These are phyloP conservation scores for Urophycis tenuis DNA, from an alignment of 2,797 vertebrate species.

Conservation along the genomic window DNA sequence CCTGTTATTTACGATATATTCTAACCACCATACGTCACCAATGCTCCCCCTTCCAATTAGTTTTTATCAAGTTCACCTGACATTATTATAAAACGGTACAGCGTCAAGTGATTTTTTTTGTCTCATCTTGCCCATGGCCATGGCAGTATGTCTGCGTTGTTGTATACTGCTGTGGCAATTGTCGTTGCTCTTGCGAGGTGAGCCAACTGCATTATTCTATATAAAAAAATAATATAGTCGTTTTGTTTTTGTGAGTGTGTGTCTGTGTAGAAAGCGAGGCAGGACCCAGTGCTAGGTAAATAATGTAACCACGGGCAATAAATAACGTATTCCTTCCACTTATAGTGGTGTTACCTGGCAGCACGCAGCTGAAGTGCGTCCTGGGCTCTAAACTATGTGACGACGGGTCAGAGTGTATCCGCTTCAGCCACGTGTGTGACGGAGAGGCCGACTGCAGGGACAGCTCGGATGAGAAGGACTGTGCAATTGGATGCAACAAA, in stretches of 20 bases:
- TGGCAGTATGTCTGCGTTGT: constrained; percentile 48
- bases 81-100: constrained; percentile 37
- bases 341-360: not conserved
- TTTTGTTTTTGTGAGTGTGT: not conserved
- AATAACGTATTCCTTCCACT: not conserved
- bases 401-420: constrained; percentile 69
- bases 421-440: constrained; percentile 70
- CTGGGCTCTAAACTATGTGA: constrained; percentile 59
- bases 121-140: constrained; percentile 36
- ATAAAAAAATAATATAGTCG: not conserved
- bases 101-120: fast-evolving
- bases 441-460: constrained; percentile 77
- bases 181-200: constrained; percentile 41
- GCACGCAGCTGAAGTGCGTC: constrained; percentile 48
- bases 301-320: not conserved
- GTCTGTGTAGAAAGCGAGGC: not conserved
- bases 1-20: not conserved
- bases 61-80: constrained; percentile 49
- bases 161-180: constrained; percentile 40
- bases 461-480: constrained; percentile 77
- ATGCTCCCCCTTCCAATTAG: constrained; percentile 40
- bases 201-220: constrained; percentile 13
- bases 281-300: not conserved
- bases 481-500: constrained; percentile 57
- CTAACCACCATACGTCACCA: not conserved